These are phyloP conservation scores for Hyperoplus lanceolatus DNA, from an alignment of 2,797 vertebrate species.

Conservation along the genomic window DNA sequence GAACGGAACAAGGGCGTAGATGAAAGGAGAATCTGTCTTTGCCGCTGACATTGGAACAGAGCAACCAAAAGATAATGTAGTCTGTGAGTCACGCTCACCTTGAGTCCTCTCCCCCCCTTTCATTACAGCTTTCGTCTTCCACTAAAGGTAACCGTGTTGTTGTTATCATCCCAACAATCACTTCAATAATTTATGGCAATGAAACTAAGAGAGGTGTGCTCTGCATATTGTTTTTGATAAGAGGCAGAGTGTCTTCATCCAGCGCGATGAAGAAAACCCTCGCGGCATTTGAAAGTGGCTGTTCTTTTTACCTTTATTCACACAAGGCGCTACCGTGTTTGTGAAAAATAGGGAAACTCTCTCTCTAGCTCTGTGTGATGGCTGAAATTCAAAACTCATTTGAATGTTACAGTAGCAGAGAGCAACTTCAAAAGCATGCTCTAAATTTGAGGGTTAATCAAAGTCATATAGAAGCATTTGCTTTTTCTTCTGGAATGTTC, in stretches of 20 bases:
- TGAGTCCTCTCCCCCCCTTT: conserved; percentile 76
- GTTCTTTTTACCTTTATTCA: conserved; percentile 41
- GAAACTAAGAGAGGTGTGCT: conserved; percentile 78
- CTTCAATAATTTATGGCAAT: conserved; percentile 84
- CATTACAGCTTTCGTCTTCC: conserved; percentile 72
- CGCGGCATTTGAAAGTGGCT: conserved; percentile 52
- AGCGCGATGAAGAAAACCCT: conserved; percentile 37
- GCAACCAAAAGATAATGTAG: conserved; percentile 85
- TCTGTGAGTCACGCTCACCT: conserved; percentile 86
- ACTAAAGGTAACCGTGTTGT: conserved; percentile 72
- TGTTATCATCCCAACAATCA: conserved; percentile 79
- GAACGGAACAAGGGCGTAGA: conserved; percentile 81
- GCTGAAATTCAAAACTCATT: conserved; percentile 22
- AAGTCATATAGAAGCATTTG: not conserved
- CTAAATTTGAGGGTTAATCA: conserved; percentile 29
- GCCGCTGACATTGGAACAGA: conserved; percentile 85
- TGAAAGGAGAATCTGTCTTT: conserved; percentile 87
- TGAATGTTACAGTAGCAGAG: conserved; percentile 20
- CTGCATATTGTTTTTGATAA: conserved; percentile 72
- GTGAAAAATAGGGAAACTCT: conserved; percentile 14
- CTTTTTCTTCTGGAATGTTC: conserved; percentile 6
- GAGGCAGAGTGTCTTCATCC: conserved; percentile 64
- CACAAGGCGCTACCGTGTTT: conserved; percentile 14
- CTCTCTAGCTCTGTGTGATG: conserved; percentile 11
- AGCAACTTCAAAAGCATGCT: not conserved